Evolutionary conservation across 2,797 vertebrate genomes (phyloP).

Genomic region (Limosa lapponica): DNA sequence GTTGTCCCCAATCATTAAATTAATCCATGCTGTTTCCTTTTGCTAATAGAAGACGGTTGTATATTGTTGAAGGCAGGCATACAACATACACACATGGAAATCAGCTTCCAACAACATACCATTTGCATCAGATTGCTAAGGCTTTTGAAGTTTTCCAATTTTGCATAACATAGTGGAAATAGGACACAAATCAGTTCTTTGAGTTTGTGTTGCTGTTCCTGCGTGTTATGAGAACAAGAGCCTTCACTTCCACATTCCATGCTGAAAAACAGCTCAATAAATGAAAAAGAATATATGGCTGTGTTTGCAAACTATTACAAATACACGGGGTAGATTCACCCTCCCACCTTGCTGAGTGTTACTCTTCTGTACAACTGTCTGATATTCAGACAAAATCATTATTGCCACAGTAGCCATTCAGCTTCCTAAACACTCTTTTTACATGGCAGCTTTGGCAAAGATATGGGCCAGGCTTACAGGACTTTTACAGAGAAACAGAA

Average conservation of each 20-base stretch:
- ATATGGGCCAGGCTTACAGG: background rate
- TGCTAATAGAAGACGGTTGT: background rate
- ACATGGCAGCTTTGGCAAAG: background rate
- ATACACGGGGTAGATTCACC: background rate
- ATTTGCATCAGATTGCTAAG: background rate
- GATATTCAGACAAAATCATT: background rate
- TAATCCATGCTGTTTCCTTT: background rate
- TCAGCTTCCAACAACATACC: background rate
- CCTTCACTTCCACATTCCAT: background rate
- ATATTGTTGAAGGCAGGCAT: background rate
- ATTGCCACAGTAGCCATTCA: background rate
- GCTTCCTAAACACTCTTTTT: conserved; percentile 2
- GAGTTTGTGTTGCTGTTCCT: background rate
- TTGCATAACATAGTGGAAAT: conserved; percentile 9
- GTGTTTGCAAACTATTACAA: background rate
- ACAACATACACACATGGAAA: background rate
- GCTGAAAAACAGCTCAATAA: background rate
- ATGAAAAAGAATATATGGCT: background rate
- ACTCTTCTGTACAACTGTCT: background rate
- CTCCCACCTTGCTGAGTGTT: background rate
- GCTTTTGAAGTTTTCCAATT: conserved; percentile 28
- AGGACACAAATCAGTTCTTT: background rate
- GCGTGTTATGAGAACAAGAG: background rate
- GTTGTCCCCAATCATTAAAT: background rate
- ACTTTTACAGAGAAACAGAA: background rate